Conservation (phyloP, 2,888 invertebrate species). For the Amphipoea lucens region DNA sequence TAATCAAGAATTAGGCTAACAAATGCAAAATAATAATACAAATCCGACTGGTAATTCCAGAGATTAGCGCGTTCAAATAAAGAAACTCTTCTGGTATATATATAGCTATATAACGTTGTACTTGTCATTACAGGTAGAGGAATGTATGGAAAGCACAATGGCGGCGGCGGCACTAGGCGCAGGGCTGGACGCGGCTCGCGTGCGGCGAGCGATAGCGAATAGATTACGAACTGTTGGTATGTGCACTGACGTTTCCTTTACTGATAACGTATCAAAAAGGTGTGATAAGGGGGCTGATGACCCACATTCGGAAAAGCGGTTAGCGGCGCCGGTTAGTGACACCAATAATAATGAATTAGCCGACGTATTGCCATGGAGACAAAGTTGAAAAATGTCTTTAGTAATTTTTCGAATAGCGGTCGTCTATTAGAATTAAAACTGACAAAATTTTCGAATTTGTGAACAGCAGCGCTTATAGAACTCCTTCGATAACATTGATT, state of each 20-base stretch:
- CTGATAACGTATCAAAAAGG: conserved; percentile 8
- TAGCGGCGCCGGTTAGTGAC: conserved; percentile 27
- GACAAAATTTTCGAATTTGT: too few species aligned
- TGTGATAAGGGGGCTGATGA: conserved; percentile 10
- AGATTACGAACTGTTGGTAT: conserved; percentile 81
- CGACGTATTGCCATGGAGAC: background rate
- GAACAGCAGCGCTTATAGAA: too few species aligned
- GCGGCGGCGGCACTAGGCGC: conserved; percentile 83
- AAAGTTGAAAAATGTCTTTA: background rate
- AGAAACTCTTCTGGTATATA: too few species aligned
- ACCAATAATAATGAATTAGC: conserved; percentile 1
- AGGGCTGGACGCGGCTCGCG: conserved; percentile 85
- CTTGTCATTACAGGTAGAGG: conserved; percentile 76
- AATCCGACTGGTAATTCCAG: too few species aligned
- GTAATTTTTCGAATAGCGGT: background rate
- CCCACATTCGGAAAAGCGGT: conserved; percentile 15
- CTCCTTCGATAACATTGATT: too few species aligned
- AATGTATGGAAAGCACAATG: conserved; percentile 81
- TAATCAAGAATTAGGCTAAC: too few species aligned
- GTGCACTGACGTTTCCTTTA: conserved; percentile 25
- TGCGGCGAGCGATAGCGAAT: conserved; percentile 80
- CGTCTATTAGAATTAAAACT: too few species aligned
- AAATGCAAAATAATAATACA: too few species aligned
- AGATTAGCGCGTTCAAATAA: too few species aligned
- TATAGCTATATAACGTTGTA: too few species aligned